These are phyloP conservation scores for Eriosoma lanigerum DNA, from an alignment of 1,140 invertebrate genomes.

Conservation along the genomic window DNA sequence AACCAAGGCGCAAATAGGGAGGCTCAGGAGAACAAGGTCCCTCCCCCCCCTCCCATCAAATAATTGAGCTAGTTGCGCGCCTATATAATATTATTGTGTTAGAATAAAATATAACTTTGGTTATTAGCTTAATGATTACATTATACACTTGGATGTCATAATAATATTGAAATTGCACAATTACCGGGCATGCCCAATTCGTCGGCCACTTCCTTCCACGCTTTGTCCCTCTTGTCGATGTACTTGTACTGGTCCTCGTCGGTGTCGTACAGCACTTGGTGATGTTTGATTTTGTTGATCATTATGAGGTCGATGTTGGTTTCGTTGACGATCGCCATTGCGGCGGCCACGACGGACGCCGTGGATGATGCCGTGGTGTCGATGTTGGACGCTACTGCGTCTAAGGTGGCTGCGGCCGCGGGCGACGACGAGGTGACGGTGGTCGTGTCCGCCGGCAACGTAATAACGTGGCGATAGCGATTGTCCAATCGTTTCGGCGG, in stretches of 20 bases:
- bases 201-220: conserved; percentile 43
- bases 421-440: conserved; percentile 12
- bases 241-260: conserved; percentile 49
- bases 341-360: conserved; percentile 23
- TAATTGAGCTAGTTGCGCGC: no score
- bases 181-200: conserved; percentile 44
- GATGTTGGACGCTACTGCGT: neutral
- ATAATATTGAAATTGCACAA: no score
- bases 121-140: no score
- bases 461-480: neutral
- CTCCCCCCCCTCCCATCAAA: no score
- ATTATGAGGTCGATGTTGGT: conserved; percentile 38
- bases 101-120: no score
- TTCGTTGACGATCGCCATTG: conserved; percentile 38
- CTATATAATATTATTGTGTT: no score
- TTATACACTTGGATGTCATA: no score
- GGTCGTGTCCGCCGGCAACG: conserved; percentile 21
- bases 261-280: conserved; percentile 45
- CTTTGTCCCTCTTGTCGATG: conserved; percentile 48
- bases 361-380: conserved; percentile 11
- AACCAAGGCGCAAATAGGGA: no score
- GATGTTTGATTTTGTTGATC: conserved; percentile 43
- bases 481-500: neutral
- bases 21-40: no score
- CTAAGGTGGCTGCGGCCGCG: neutral